Percentiles rank a stretch among this genome's conserved stretches.
These are phyloP conservation scores for Microtus richardsoni DNA, from an alignment of 2,113 vertebrate genomes.

Conservation along the genomic window DNA sequence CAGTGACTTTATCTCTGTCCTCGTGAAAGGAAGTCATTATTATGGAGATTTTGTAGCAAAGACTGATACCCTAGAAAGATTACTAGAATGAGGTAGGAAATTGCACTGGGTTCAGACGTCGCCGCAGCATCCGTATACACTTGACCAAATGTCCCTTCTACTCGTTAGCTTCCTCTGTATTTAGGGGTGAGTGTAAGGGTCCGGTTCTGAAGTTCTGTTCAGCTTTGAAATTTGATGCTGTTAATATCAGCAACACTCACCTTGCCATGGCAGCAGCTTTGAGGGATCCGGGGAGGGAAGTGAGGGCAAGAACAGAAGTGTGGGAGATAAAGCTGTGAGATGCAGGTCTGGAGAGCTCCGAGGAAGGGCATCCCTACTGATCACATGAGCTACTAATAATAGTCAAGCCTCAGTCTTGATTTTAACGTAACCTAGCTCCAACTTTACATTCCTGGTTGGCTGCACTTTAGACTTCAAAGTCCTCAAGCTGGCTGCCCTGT, in stretches of 20 bases:
- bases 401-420: neutral
- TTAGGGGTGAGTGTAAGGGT: neutral
- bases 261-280: neutral
- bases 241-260: neutral
- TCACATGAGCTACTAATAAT: conserved; percentile 44
- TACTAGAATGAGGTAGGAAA: neutral
- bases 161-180: conserved; percentile 10
- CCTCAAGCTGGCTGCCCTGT: neutral
- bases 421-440: neutral
- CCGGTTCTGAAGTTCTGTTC: neutral
- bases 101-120: neutral
- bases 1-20: conserved; percentile 44
- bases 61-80: neutral
- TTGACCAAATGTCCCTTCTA: neutral
- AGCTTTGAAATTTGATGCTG: neutral
- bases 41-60: conserved; percentile 23
- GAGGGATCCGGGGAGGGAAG: conserved; percentile 11
- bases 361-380: neutral
- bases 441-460: neutral
- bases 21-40: conserved; percentile 17
- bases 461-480: neutral
- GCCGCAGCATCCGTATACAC: neutral
- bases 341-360: neutral
- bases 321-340: conserved; percentile 19
- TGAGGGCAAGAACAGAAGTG: neutral